Conservation (phyloP, 2,888 invertebrate genomes). For the Anodontia alba region DNA sequence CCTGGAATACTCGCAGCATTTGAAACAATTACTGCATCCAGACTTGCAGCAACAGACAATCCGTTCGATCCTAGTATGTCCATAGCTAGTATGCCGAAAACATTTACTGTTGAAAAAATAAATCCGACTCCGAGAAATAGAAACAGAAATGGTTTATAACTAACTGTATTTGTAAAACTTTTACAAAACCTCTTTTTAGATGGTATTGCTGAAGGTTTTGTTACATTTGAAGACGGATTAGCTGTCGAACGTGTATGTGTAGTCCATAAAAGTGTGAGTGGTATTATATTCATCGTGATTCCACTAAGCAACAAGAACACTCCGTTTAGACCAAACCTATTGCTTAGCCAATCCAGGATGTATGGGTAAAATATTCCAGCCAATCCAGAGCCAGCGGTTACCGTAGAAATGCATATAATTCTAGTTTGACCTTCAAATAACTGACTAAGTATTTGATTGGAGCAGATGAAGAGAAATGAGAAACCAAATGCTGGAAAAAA, state of each 20-base stretch:
- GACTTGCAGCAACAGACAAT: background rate
- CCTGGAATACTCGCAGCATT: background rate
- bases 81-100: background rate
- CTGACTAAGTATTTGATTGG: background rate
- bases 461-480: background rate
- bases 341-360: background rate
- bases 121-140: background rate
- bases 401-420: background rate
- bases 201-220: too few species aligned
- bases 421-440: background rate
- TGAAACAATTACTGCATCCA: background rate
- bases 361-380: background rate
- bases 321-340: background rate
- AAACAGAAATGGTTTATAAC: conserved; percentile 2
- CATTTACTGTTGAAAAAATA: background rate
- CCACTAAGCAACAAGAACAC: background rate
- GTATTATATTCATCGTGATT: background rate
- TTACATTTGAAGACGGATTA: too few species aligned
- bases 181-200: background rate
- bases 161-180: background rate
- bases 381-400: background rate
- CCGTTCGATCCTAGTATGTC: background rate
- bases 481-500: background rate
- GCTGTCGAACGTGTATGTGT: background rate
- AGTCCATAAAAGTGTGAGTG: background rate